These are phyloP conservation scores for Myripristis jacobus DNA, from an alignment of 2,797 vertebrate species.

Conservation along the genomic window DNA sequence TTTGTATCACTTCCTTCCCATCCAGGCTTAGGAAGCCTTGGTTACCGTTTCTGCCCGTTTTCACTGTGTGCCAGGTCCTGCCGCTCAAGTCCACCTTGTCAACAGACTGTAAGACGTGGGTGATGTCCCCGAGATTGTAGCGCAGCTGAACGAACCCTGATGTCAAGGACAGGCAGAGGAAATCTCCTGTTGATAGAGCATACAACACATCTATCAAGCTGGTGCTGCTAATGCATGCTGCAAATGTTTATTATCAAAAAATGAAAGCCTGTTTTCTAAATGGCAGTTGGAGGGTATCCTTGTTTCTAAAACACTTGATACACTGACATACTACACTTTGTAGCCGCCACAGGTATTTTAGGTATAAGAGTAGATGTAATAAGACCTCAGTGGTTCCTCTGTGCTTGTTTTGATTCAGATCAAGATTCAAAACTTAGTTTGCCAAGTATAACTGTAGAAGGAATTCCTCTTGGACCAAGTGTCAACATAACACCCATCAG, in stretches of 20 bases:
- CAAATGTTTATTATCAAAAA: too few relatives aligned
- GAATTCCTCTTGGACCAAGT: too few relatives aligned
- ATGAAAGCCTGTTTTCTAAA: too few relatives aligned
- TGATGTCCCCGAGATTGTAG: conserved; percentile 88
- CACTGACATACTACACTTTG: neutral
- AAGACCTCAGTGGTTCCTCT: neutral
- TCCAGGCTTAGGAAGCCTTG: conserved; percentile 86
- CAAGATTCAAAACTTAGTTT: too few relatives aligned
- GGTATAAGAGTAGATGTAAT: neutral
- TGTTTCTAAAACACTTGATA: too few relatives aligned
- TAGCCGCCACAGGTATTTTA: too few relatives aligned
- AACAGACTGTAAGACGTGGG: conserved; percentile 77
- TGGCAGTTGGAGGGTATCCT: too few relatives aligned
- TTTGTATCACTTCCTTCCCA: conserved; percentile 70
- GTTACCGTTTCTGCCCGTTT: conserved; percentile 82
- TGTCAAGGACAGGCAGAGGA: conserved; percentile 87
- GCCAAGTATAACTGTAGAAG: too few relatives aligned
- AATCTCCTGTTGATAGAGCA: conserved; percentile 84
- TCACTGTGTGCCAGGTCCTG: conserved; percentile 84
- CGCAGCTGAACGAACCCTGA: conserved; percentile 85
- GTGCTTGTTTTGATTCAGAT: too few relatives aligned
- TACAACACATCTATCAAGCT: neutral
- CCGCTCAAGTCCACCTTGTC: conserved; percentile 73
- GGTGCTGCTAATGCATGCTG: too few relatives aligned
- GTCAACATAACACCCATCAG: too few relatives aligned